Base-by-base conservation (phyloP, 2,113 vertebrate species). In the Cyprinodon brontotheroides region DNA sequence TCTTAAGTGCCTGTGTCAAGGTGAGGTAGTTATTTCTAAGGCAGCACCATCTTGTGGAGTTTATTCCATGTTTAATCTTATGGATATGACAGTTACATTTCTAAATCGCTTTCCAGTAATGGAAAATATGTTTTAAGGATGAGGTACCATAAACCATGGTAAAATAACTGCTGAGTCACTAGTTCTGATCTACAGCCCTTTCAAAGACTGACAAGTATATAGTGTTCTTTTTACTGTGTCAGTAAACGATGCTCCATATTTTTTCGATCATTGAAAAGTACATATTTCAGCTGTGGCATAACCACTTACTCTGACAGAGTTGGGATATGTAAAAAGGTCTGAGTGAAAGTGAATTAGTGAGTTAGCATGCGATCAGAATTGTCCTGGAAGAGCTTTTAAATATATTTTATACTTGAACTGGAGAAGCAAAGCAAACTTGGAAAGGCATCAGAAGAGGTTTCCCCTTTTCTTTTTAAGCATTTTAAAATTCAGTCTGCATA, bases 401-500 rank as follows among this genome's bases (percentile, higher is more conserved):
- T 45, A 20, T 10, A 20, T n/a, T 17, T 8, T 40, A 61, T 41
- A 1, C 10, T 14, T 41, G 37, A 64, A 40, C 10, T 64, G 38
- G 15, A 5, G 20, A 43, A 65, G 15, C 0, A 38, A 38, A 62
- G 53, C 3, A 47, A 47, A 47, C 10, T 12, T 10, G 45, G 9
- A 11, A 47, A 47, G 45, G 11, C 11, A 47, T 47, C 47, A 15
- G 47, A 4, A 15, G 48, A 29, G 48, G 7, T 15, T 53, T 53
- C 15, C 15, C 6, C 15, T 20, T 20, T 17, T 53, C 48, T 53
- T 17, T 53, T 17, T 8, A 5, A 53, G 15, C 48, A 17, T 67
- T 80, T 82, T 65, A 63, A 78, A 80, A 76, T 81, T 66, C 74
- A 77, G 72, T 85, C 53, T 38, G 39, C 70, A 53, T n/a, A 38